Base-by-base conservation (phyloP, 2,113 vertebrate genomes). In the Morone saxatilis region DNA sequence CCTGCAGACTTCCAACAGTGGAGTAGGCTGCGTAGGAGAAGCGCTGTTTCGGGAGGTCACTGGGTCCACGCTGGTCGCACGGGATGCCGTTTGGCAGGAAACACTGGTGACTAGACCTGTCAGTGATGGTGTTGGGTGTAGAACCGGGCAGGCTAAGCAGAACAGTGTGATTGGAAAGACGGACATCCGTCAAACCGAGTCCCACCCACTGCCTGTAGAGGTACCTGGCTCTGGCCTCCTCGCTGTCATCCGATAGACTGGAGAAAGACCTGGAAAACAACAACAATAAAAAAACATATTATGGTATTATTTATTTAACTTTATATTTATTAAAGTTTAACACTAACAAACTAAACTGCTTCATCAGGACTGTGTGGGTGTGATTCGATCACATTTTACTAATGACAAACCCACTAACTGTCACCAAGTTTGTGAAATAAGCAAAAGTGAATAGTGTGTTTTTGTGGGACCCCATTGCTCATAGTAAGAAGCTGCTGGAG, bases 11-110 rank as follows among this genome's bases (percentile, higher is more conserved):
- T 92, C 98, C 98, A 76, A 94, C 96, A 85, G 97, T 96, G 88
- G 98, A 99, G 87, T 98, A 99, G 84, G 97, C 97, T 19, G 97
- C 97, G 0, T 97, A 98, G 0, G 96, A 95, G 89, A 94, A 95
- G 40, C 93, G 89, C 69, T 94, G 92, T 68, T 96, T 95, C 0
- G 80, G 69, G 20, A 86, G 66, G 12, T 89, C 71, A 6, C n/a
- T 76, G 48, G 89, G 92, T 83, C 91, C 91, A 25, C 20, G 80
- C 9, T 83, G 91, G 80, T 94, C 90, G 91, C 98, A 99, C 4
- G 82, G 91, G 2, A 90, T 94, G 80, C 97, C 97, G 41, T 88
- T 95, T 13, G 97, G 96, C 89, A 97, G 94, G 94, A 97, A 98
- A 90, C 98, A 99, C 17, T 96, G 95, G 22, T 94, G 88, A 0